Base-by-base conservation (phyloP, 2,888 invertebrate species). In the Xylota sylvarum region DNA sequence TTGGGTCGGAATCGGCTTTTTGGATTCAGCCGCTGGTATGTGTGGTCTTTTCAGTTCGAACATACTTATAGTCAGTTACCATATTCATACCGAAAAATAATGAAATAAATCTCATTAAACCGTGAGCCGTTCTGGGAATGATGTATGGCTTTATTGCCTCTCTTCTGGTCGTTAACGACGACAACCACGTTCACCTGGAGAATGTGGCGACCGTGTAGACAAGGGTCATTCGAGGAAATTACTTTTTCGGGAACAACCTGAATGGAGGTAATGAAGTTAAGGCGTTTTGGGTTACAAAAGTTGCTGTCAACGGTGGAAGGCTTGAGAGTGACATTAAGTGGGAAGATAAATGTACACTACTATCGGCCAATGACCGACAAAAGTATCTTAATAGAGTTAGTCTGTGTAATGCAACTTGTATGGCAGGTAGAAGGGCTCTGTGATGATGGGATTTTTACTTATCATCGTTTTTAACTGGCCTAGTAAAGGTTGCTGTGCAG, bases 81-180 rank as follows among this genome's bases (percentile, higher is more conserved):
- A 69, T n/a, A 56, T 43, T 30, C 35, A 17, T 23, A 23, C 37
- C 37, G 60, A 40, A 52, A 37, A 52, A 23, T 67, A 52, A 43
- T 52, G 62, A 67, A 77, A 77, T 43, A 78, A 70, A 78, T 78
- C 78, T 55, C 69, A 78, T 78, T 78, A 70, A 70, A 62, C 9
- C 60, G 43, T 52, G 52, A 52, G 43, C 60, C 52, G 19, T 78
- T 70, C 60, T 14, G 19, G 52, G 78, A 78, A 78, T 52, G 69
- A 70, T 62, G 35, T 55, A 78, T 23, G 62, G 40, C 55, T 50
- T 69, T 58, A n/a, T 35, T 35, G 70, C 37, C 19, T n/a, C 12
- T 35, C n/a, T 19, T 30, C 10, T 23, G 43, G 37, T 69, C 55
- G 69, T 69, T 56, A 46, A 70, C 43, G 30, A 40, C 50, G 46